phyloP scores from a whole-genome alignment of 2,113 vertebrate species.

The Oxygymnocypris stewartii region DNA sequence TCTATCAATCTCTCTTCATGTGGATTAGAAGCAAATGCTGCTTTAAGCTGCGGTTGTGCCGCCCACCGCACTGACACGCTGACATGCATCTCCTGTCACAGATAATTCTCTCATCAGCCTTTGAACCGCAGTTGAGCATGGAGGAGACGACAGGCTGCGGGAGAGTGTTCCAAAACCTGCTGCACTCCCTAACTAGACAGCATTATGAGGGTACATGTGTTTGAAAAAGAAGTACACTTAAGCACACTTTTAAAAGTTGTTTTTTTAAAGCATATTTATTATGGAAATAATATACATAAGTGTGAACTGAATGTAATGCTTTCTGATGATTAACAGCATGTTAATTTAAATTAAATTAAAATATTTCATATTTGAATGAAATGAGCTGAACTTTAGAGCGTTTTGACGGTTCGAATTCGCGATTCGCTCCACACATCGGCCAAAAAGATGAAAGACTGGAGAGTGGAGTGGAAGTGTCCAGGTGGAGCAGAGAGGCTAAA shows the following conservation, averaged over 20 bases:
- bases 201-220: neutral
- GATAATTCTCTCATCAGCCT: conserved; percentile 75
- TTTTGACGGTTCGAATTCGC: too few relatives aligned
- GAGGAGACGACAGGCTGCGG: conserved; percentile 64
- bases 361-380: too few relatives aligned
- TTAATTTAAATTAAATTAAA: neutral
- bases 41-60: conserved; percentile 66
- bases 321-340: neutral
- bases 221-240: neutral
- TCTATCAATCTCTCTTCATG: conserved; percentile 47
- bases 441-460: too few relatives aligned
- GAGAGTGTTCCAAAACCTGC: neutral
- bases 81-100: conserved; percentile 74
- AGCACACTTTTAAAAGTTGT: too few relatives aligned
- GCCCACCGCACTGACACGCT: conserved; percentile 66
- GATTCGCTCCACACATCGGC: too few relatives aligned
- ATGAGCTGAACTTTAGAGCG: too few relatives aligned
- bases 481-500: too few relatives aligned
- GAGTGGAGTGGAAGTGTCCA: too few relatives aligned
- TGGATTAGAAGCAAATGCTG: conserved; percentile 64
- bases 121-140: conserved; percentile 75
- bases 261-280: too few relatives aligned
- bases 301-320: neutral
- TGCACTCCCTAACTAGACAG: neutral
- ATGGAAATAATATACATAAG: neutral